Conservation (phyloP, 2,113 vertebrate genomes). For the Pogonocichla stellata region DNA sequence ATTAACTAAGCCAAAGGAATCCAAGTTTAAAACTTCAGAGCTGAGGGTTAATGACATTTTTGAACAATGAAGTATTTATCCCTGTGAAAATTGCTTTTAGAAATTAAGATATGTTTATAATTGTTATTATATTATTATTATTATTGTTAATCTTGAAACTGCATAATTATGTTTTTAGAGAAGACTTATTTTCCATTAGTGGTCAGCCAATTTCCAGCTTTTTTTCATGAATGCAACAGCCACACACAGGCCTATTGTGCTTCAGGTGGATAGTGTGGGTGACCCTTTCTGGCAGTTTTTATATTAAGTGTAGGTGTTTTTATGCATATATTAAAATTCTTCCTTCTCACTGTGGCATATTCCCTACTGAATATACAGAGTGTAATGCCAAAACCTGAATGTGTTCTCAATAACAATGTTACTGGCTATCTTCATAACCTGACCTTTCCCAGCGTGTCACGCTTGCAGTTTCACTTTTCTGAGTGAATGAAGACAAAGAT, state of each 20-base stretch:
- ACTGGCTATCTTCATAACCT: background rate
- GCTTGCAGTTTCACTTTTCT: background rate
- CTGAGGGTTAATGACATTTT: background rate
- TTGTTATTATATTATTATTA: background rate
- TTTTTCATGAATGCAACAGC: background rate
- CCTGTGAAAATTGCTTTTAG: background rate
- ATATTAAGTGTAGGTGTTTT: background rate
- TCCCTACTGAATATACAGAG: background rate
- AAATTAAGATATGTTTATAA: background rate
- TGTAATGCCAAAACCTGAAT: background rate
- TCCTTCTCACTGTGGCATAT: background rate
- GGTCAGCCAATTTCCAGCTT: background rate
- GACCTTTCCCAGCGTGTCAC: background rate
- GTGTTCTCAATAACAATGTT: background rate
- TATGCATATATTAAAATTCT: background rate
- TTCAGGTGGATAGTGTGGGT: background rate
- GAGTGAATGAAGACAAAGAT: background rate
- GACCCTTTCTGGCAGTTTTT: background rate
- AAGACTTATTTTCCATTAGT: background rate
- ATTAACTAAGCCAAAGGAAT: background rate
- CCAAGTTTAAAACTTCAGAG: background rate
- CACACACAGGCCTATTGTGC: background rate
- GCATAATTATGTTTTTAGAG: background rate
- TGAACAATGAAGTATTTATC: background rate
- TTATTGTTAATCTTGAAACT: too few relatives aligned